A percentile compares a stretch with the other conserved stretches of the same genome.
Evolutionary conservation across 2,113 vertebrate genomes (phyloP).

Genomic region (Penelope pileata): DNA sequence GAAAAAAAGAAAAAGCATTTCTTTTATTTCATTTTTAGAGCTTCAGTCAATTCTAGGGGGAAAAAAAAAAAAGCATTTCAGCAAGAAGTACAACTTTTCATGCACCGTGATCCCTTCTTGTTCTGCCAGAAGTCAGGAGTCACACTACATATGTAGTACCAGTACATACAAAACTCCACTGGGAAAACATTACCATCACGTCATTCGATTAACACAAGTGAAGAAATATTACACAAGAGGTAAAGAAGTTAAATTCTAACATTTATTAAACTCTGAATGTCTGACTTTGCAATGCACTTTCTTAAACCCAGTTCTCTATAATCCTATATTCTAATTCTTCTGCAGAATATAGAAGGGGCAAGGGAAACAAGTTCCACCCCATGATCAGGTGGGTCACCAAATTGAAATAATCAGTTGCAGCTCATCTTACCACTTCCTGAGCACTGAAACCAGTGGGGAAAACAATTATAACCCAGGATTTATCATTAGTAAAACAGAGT

Average conservation of each 20-base stretch:
- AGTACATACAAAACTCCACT: neutral
- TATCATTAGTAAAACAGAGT: neutral
- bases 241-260: neutral
- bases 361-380: neutral
- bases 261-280: neutral
- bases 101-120: neutral
- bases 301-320: neutral
- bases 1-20: neutral
- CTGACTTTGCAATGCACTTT: neutral
- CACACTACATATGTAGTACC: neutral
- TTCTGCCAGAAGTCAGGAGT: neutral
- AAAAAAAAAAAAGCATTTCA: neutral
- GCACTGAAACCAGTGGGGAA: neutral
- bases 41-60: neutral
- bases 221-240: neutral
- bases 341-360: neutral
- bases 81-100: neutral
- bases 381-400: neutral
- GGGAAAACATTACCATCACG: neutral
- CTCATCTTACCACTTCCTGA: neutral
- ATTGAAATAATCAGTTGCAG: neutral
- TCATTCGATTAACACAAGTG: neutral
- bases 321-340: neutral
- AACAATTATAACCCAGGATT: neutral
- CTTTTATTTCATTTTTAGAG: slow-evolving; percentile 12